These are phyloP conservation scores for Nautilus pompilius DNA, from an alignment of 1,140 invertebrate species.

Conservation along the genomic window DNA sequence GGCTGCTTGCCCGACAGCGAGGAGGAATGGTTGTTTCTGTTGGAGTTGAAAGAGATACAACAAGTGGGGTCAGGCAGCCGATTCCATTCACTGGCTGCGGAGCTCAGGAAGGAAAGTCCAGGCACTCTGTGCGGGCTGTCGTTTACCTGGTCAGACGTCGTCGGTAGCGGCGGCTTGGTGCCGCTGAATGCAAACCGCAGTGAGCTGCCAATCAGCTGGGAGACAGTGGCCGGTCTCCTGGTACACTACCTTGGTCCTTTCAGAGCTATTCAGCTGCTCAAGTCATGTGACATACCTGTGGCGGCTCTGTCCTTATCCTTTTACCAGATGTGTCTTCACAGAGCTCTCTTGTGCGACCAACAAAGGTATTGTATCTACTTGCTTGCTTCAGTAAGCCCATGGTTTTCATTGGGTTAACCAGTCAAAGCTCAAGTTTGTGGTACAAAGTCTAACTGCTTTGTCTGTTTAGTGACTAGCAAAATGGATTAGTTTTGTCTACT, in stretches of 20 bases:
- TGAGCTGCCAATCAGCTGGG: slow-evolving; percentile 9
- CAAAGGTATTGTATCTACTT: background rate
- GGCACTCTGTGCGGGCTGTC: too few relatives aligned
- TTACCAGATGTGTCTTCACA: background rate
- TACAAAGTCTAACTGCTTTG: too few relatives aligned
- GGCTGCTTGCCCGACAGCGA: slow-evolving; percentile 13
- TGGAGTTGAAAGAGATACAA: background rate
- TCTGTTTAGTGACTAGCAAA: too few relatives aligned
- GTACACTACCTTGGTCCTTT: slow-evolving; percentile 15
- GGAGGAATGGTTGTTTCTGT: slow-evolving; percentile 16
- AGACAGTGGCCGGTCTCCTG: slow-evolving; percentile 19
- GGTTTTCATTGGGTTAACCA: too few relatives aligned
- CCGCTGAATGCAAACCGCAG: too few relatives aligned
- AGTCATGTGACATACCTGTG: slow-evolving; percentile 11
- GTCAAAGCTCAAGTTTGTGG: too few relatives aligned
- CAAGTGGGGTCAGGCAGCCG: background rate
- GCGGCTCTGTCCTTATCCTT: slow-evolving; percentile 1
- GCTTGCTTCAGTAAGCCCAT: too few relatives aligned
- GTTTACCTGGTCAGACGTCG: too few relatives aligned
- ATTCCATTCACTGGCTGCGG: too few relatives aligned
- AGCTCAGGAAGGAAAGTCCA: too few relatives aligned
- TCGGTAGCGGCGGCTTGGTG: too few relatives aligned
- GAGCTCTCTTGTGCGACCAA: background rate
- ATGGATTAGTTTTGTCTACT: too few relatives aligned
- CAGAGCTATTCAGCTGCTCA: slow-evolving; percentile 18